Base-by-base conservation (phyloP, 2,797 vertebrate species). In the Loris lydekkerianus region DNA sequence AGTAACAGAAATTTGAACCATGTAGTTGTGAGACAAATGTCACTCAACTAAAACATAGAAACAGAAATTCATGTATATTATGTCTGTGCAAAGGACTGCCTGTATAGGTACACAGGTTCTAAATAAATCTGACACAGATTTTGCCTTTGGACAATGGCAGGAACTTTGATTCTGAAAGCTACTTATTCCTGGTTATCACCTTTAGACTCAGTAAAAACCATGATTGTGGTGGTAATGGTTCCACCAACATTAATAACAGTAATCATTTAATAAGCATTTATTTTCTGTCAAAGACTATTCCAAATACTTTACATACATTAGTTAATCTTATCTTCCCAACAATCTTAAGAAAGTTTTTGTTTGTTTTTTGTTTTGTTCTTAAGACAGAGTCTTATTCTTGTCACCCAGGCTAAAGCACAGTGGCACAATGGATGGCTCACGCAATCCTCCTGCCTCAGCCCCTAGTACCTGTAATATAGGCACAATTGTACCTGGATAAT, bases 251-350 rank as follows among this genome's bases (percentile, higher is more conserved):
- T 61, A 72, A 53, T 7, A 81, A 88, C 1, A 43, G 46, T 27
- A 75, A 81, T 29, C 10, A 43, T 40, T 93, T 63, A 40, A 40
- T 93, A 56, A 69, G 27, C 53, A 90, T 34, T 34, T 88, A 87
- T 34, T 63, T 31, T 92, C 21, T 67, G 61, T 67, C 81, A 67
- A 15, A 61, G 46, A 77, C 49, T 87, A 81, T 87, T 73, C 11
- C 14, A 14, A 87, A 56, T 53, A 81, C 25, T 53, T 86, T 9
- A 40, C 31, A 93, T 34, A 18, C 37, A 56, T 10, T 73, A 73
- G 37, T 56, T 63, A 56, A 93, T 65, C 72, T 93, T 77, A 83
- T 73, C 31, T 63, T 93, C 34, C 67, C 63, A 58, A 88, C 46
- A 88, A 56, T 56, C 85, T 73, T 93, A 75, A 46, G 4, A 83